Base-by-base conservation (phyloP, 2,113 vertebrate genomes). In the Rhynchomys soricoides region DNA sequence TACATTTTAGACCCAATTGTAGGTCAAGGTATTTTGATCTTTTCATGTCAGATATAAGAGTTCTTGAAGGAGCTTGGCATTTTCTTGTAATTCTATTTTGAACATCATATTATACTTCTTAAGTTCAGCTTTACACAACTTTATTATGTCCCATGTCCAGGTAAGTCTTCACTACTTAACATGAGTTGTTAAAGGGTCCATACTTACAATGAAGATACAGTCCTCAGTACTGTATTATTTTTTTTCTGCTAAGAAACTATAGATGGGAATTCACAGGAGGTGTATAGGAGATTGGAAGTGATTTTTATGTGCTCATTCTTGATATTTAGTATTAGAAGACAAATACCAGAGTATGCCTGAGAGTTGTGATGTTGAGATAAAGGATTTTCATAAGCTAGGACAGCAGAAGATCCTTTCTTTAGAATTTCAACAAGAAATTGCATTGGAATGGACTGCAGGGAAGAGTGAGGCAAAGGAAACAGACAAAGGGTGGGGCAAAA, bases 31-130 rank as follows among this genome's bases (percentile, higher is more conserved):
- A 29, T 59, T 86, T 90, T 92, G 26, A 64, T 82, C 40, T 59
- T 95, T 94, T 81, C 52, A 40, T 90, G 3, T 95, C 48, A 90
- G 21, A 57, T 81, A 24, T 86, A 89, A 86, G 43, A 50, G 10
- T 79, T 94, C 40, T 93, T 70, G 82, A 87, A 88, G 75, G 34
- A 92, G 11, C 3, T 75, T 92, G 45, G 6, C 45, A 81, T 90
- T 87, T 45, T 92, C 52, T 82, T 57, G 8, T 43, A 77, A 52
- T 83, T 24, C 40, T 74, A 13, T 82, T 94, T 94, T 86, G 75
- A 85, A 75, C 26, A 86, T 73, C 3, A 17, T 26, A 19, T 90
- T 66, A 71, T 26, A 34, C 16, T 74, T 93, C 16, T 77, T 81
- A 50, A 91, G 37, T 24, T 89, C 73, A 86, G 52, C 6, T 64